These are phyloP conservation scores for Philaethria dido DNA, from an alignment of 2,888 invertebrate genomes.

Conservation along the genomic window DNA sequence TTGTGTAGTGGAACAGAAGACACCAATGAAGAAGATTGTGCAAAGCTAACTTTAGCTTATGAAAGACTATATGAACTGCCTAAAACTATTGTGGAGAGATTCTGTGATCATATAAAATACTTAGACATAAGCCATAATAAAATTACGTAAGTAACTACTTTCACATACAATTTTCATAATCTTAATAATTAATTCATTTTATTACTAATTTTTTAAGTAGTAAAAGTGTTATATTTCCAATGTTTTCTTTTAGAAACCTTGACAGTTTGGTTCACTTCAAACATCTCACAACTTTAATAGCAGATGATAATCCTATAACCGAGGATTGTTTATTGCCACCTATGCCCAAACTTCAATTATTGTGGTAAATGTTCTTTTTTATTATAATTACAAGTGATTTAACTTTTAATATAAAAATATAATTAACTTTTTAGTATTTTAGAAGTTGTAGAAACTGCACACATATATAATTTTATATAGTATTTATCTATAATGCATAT, in stretches of 20 bases:
- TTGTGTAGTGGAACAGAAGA: slow-evolving; percentile 57
- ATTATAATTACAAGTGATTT: too few relatives aligned
- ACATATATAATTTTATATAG: too few relatives aligned
- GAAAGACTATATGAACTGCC: slow-evolving; percentile 87
- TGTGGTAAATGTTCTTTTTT: slow-evolving; percentile 78
- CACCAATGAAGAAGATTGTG: slow-evolving; percentile 71
- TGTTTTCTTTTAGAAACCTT: slow-evolving; percentile 85
- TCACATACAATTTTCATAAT: neutral
- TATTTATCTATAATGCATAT: too few relatives aligned
- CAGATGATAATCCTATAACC: slow-evolving; percentile 91
- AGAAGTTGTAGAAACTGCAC: too few relatives aligned
- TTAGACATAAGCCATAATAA: slow-evolving; percentile 89
- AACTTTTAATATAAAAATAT: too few relatives aligned
- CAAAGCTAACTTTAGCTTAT: slow-evolving; percentile 87
- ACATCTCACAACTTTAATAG: slow-evolving; percentile 89
- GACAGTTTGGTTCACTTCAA: slow-evolving; percentile 89
- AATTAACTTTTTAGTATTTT: too few relatives aligned
- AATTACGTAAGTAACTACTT: slow-evolving; percentile 82
- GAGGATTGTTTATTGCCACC: slow-evolving; percentile 88
- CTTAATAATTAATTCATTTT: too few relatives aligned
- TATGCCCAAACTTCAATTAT: slow-evolving; percentile 87
- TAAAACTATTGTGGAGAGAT: slow-evolving; percentile 85
- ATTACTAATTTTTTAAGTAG: too few relatives aligned
- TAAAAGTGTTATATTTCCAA: neutral
- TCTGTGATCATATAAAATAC: slow-evolving; percentile 84